phyloP scores from a whole-genome alignment of 2,113 vertebrate genomes.

The Tetrax tetrax region DNA sequence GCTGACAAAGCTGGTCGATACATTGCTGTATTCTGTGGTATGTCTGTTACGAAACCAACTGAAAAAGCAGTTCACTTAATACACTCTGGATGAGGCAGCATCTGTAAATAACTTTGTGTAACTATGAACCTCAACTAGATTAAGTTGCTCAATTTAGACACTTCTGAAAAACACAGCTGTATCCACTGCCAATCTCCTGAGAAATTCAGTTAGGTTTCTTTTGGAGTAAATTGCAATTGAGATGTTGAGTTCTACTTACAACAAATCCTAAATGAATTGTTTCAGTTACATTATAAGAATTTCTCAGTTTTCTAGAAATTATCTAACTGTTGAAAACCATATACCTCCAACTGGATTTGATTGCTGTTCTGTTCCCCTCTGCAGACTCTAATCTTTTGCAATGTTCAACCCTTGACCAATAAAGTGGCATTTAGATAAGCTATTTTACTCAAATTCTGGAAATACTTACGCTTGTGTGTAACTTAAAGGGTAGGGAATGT shows the following conservation, averaged over 20 bases:
- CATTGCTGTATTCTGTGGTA: background rate
- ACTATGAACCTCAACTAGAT: background rate
- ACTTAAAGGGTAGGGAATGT: background rate
- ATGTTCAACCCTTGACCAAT: background rate
- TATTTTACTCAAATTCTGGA: background rate
- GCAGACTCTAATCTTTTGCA: background rate
- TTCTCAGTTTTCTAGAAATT: background rate
- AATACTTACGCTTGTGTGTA: background rate
- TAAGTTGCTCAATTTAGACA: background rate
- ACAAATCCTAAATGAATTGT: background rate
- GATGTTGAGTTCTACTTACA: background rate
- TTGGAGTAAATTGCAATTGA: background rate
- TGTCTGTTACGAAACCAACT: background rate
- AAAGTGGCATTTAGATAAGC: background rate
- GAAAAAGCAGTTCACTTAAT: background rate
- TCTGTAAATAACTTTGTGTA: background rate
- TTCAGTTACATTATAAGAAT: background rate
- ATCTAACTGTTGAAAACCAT: background rate
- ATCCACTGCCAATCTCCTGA: background rate
- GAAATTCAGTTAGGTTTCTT: background rate
- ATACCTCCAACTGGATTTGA: background rate
- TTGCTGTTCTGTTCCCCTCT: background rate
- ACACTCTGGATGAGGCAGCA: background rate
- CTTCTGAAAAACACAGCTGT: background rate
- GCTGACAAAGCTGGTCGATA: background rate